These are phyloP conservation scores for Unio pictorum DNA, from an alignment of 2,888 invertebrate species.

Conservation along the genomic window DNA sequence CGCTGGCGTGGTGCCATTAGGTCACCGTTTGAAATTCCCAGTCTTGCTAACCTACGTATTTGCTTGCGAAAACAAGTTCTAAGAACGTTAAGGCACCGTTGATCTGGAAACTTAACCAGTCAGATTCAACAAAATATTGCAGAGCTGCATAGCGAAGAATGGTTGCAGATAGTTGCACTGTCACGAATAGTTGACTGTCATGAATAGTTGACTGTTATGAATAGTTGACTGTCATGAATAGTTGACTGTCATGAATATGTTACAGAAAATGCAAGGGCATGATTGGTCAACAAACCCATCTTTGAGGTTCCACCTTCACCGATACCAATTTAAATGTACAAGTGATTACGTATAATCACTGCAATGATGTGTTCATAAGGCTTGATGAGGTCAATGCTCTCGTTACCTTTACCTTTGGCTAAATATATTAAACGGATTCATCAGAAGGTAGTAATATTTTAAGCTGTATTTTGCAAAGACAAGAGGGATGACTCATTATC, in stretches of 20 bases:
- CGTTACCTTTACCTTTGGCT: conserved; percentile 43
- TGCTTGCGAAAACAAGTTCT: conserved; percentile 34
- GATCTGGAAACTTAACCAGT: conserved; percentile 35
- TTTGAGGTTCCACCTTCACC: conserved; percentile 21
- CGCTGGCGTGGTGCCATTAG: no score
- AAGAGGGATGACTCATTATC: no score
- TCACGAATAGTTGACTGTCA: neutral
- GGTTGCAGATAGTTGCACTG: conserved; percentile 11
- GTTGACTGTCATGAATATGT: conserved; percentile 17
- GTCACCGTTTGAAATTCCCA: conserved; percentile 31
- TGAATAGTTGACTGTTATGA: conserved; percentile 25
- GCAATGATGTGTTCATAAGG: conserved; percentile 28
- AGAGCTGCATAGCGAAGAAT: conserved; percentile 35
- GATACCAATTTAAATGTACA: conserved; percentile 18
- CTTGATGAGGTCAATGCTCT: conserved; percentile 37
- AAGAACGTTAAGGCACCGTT: conserved; percentile 24
- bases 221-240: conserved; percentile 11
- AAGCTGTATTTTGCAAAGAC: no score
- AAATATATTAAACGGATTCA: conserved; percentile 46
- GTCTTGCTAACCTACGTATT: conserved; percentile 30
- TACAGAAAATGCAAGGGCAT: conserved; percentile 6
- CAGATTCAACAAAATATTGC: conserved; percentile 30
- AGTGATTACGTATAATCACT: conserved; percentile 35
- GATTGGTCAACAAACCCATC: conserved; percentile 1
- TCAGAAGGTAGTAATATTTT: conserved; percentile 30